Base-by-base conservation (phyloP, 2,888 invertebrate genomes). In the Sphecodes monilicornis region DNA sequence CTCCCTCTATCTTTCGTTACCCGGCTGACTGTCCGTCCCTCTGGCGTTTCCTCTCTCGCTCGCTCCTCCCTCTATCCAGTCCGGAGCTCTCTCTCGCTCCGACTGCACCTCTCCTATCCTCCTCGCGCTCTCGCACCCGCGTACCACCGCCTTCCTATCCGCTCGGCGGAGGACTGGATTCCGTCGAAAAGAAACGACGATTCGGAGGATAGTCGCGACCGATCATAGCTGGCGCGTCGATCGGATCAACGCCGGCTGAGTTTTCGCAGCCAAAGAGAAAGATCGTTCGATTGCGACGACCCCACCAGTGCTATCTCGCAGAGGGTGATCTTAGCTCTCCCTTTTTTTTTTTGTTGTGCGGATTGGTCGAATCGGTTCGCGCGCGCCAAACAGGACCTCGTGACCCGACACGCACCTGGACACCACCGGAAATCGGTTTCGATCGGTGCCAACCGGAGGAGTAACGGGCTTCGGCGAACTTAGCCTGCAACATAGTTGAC, bases 181-280 rank as follows among this genome's bases (percentile, higher is more conserved):
- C 93, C 92, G 92, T 92, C 93, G 93, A 94, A 94, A 94, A 94
- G 94, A 94, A 94, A 94, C 94, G 94, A 93, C 93, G 94, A 94
- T 94, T 94, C 94, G 92, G 93, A 93, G 94, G 94, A 94, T 94
- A 94, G 94, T 94, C 94, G 94, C 93, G 93, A 94, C 94, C 94
- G 94, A 94, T 94, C 94, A 94, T 94, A 94, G 94, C 94, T 94
- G 93, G 94, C 94, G 94, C 93, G 93, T 91, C 94, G 94, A 94
- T 94, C 94, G 94, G 94, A 93, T 93, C 93, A 91, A 92, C 89
- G 85, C 26, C 76, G 82, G 90, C 72, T 87, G 84, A 75, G 84
- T 85, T 85, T 66, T n/a, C 36, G 36, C 36, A 32, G 32, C 10
- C 22, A 4, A 11, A 11, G 22, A 50, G 50, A 50, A 50, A 50